Evolutionary conservation across 2,113 vertebrate genomes (phyloP).

Genomic region (Myxocyprinus asiaticus): DNA sequence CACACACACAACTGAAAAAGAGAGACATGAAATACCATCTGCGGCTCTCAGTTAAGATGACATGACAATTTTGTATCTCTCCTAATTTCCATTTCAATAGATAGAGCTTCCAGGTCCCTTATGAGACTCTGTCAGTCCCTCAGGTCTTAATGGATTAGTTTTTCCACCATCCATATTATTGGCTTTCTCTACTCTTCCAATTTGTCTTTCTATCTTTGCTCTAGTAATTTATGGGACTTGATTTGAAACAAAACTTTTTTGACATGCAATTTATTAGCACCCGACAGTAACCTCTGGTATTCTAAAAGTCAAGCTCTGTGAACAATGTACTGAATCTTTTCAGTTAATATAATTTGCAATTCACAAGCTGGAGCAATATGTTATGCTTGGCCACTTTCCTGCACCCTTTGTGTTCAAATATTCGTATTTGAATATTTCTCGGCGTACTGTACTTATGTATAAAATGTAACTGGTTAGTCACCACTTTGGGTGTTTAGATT

Average conservation of each 20-base stretch:
- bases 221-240: constrained; percentile 25
- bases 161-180: constrained; percentile 37
- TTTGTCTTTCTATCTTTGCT: constrained; percentile 46
- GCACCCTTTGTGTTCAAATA: constrained; percentile 4
- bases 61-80: constrained; percentile 23
- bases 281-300: constrained; percentile 21
- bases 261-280: constrained; percentile 59
- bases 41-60: constrained; percentile 21
- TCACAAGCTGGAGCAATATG: background rate
- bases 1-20: constrained; percentile 15
- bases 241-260: constrained; percentile 53
- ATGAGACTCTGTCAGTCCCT: constrained; percentile 22
- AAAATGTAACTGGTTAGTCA: background rate
- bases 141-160: constrained; percentile 45
- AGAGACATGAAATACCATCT: constrained; percentile 15
- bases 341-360: background rate
- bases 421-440: background rate
- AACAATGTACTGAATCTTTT: background rate
- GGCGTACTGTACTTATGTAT: too few relatives aligned
- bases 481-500: background rate
- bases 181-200: constrained; percentile 22
- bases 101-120: constrained; percentile 29
- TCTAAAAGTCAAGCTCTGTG: background rate
- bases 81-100: constrained; percentile 44
- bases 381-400: constrained; percentile 1